Conservation (phyloP, 37 sponge, comb jelly and placozoan genomes). For the Hexactinellida sp. region DNA sequence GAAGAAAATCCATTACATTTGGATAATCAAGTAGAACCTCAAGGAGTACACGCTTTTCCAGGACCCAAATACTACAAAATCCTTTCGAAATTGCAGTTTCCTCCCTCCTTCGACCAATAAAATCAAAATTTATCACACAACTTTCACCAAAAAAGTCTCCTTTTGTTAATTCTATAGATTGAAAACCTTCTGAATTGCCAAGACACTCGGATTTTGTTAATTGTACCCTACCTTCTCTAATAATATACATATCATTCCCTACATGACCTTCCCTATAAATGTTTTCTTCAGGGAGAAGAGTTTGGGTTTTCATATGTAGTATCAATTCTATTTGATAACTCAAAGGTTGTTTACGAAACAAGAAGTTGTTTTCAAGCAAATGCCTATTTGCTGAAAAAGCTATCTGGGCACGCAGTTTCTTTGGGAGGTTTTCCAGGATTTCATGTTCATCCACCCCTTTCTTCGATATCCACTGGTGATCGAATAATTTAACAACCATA, state of each 20-base stretch:
- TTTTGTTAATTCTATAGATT: background rate
- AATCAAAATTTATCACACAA: slow-evolving; percentile 4
- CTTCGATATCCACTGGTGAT: background rate
- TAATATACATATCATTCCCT: slow-evolving; percentile 15
- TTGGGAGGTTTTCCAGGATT: background rate
- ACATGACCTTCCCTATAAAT: background rate
- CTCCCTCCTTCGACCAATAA: background rate
- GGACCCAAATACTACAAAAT: slow-evolving; percentile 3
- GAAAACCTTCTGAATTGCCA: background rate
- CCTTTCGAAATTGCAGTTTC: background rate
- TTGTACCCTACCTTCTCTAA: background rate
- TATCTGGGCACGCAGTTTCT: background rate
- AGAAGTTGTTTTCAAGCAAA: background rate
- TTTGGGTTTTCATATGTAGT: background rate
- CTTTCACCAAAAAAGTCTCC: background rate
- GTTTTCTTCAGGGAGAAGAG: background rate
- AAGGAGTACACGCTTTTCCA: background rate
- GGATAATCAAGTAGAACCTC: background rate
- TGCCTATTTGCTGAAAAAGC: background rate
- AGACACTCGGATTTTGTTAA: background rate
- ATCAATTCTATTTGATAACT: background rate
- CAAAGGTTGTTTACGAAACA: background rate
- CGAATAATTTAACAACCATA: background rate
- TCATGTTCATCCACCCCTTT: background rate
- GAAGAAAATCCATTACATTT: background rate